Conservation (phyloP, 2,888 invertebrate species). For the Drosophila niveifrons region DNA sequence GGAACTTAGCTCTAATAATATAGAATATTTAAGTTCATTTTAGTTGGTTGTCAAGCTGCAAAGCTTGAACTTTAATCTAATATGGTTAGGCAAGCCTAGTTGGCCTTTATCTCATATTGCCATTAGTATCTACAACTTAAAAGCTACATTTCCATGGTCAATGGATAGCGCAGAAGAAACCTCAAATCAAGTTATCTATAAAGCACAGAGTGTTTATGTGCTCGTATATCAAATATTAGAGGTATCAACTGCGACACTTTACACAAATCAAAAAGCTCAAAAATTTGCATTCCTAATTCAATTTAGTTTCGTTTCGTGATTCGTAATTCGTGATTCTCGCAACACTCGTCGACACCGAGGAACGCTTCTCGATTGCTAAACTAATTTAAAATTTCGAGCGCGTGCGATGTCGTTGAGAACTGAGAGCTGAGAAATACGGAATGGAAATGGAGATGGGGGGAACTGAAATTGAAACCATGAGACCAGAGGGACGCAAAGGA, state of each 20-base stretch:
- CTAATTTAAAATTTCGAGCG: conserved; percentile 80
- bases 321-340: conserved; percentile 56
- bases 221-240: conserved; percentile 18
- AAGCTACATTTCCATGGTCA: neutral
- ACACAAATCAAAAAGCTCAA: conserved; percentile 60
- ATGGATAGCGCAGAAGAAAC: neutral
- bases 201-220: neutral
- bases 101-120: neutral
- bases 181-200: conserved; percentile 19
- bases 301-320: conserved; percentile 72
- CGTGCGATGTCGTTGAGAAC: conserved; percentile 54
- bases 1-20: neutral
- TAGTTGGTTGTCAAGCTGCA: too few species aligned
- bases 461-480: conserved; percentile 63
- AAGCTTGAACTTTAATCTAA: neutral
- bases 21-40: neutral
- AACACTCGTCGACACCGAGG: conserved; percentile 51
- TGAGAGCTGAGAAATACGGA: conserved; percentile 32
- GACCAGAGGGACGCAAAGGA: conserved; percentile 29
- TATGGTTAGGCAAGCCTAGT: neutral
- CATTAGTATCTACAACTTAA: neutral
- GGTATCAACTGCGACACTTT: conserved; percentile 59
- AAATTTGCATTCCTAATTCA: conserved; percentile 84
- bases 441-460: conserved; percentile 16
- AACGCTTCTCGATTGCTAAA: conserved; percentile 74